Evolutionary conservation across 2,113 vertebrate species (phyloP), one percentile per base, ranked within the genome.

Genomic region (Melanerpes formicivorus): DNA sequence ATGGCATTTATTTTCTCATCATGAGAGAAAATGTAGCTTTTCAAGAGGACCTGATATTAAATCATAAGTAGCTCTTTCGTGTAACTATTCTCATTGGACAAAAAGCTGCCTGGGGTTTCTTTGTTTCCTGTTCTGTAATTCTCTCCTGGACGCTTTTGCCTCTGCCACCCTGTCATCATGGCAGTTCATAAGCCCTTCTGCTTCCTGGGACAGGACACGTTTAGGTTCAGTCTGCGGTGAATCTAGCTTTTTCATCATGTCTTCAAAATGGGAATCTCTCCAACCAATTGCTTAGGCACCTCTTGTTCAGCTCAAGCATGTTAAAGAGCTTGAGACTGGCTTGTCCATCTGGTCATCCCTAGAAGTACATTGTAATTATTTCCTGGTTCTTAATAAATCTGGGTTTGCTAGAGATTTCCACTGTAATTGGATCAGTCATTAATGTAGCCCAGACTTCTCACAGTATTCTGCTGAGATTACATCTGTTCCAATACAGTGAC

Each of bases 401-500:
- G 54, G 16, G 48, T 91, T 96, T 95, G 94, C 84, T 90, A 84
- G 93, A 95, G 84, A 90, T 90, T 95, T 96, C 85, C 3, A 1
- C 50, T 84, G 87, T 96, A 93, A 94, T 94, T 95, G 90, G 87
- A 94, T 96, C 91, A 80, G 79, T 80, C 80, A 77, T 83, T 93
- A 94, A 93, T 4, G 63, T 72, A 95, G 70, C 80, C 79, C 95
- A 95, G 79, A 93, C 96, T 96, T 93, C 82, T 83, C 27, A 72
- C 56, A 6, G 50, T 69, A 80, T 78, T 96, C 94, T 96, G 93
- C 87, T 95, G 96, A 96, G 90, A 80, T 90, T 95, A 86, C 93
- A 95, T 92, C 95, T 96, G 91, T 91, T 94, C 73, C 80, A 63
- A 37, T 29, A 69, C 32, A 63, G 46, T 78, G 94, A 95, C 94